Evolutionary conservation across 1,140 invertebrate species (phyloP), one percentile per base, ranked within the genome.

Genomic region (Octopus sinensis): DNA sequence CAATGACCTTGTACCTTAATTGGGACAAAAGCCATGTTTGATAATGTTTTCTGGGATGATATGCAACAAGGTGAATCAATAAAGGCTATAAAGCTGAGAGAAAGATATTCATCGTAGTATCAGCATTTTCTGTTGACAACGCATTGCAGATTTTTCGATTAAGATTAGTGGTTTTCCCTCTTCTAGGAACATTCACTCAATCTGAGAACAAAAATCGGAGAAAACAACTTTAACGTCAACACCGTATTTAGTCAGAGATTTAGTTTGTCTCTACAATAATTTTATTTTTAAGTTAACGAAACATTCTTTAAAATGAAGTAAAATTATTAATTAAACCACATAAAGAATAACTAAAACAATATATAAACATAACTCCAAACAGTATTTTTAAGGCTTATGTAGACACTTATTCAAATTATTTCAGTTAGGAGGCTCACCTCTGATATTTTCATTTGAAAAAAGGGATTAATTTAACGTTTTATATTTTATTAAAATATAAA

Each of bases 51-150:
- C 12, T 68, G 12, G 62, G 12, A 68, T 68, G 3, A 68, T 68
- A 68, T n/a, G 1, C 62, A 68, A 68, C 3, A 68, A 68, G 62
- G 62, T 3, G 62, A 68, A 68, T 68, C 62, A 68, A 13, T 68
- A 68, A n/a, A 13, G n/a, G 62, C 62, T 68, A 68, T 68, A 68
- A 68, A 68, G 3, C 62, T 3, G 62, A 68, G n/a, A n/a, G n/a
- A 68, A 68, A 68, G 62, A 68, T 68, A 68, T 68, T 68, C 62
- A 68, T 68, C n/a, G n/a, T 68, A 9, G n/a, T 68, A 68, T 68
- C n/a, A 0, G n/a, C 1, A n/a, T 68, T 68, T 68, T 68, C 9
- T 68, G 62, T 68, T 68, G 62, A 68, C 62, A 68, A 68, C 62
- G 9, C 62, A 68, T 68, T n/a, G 9, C 9, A 68, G 9, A 0